Evolutionary conservation across 2,113 vertebrate genomes (phyloP).

Genomic region (human): DNA sequence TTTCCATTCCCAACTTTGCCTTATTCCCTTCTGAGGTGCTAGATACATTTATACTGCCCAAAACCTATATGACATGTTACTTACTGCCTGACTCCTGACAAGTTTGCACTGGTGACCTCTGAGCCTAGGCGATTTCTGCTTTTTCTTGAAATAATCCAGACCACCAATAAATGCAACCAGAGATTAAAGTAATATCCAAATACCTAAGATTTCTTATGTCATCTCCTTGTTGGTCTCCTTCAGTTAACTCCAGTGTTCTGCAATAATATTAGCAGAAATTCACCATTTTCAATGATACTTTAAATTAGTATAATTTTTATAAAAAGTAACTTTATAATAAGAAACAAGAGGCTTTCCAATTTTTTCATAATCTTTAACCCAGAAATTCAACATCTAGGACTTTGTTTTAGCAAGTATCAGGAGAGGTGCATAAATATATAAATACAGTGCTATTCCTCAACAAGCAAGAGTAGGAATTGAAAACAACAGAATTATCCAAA

Average conservation of each 20-base stretch:
- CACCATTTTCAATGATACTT: not conserved
- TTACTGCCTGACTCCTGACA: not conserved
- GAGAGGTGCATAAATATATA: not conserved
- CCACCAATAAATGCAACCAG: not conserved
- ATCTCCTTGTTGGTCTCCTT: not conserved
- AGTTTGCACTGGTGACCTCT: not conserved
- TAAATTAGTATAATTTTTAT: not conserved
- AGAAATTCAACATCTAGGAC: not conserved
- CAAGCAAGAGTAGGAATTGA: not conserved
- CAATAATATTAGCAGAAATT: slow-evolving; percentile 9
- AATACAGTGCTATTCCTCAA: not conserved
- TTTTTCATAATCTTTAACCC: not conserved
- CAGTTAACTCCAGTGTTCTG: not conserved
- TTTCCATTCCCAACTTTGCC: not conserved
- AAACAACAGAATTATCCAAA: not conserved
- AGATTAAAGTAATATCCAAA: not conserved
- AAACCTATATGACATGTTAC: not conserved
- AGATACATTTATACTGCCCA: not conserved
- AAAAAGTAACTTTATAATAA: not conserved
- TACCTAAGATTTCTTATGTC: not conserved
- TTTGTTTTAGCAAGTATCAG: not conserved
- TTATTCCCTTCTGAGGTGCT: not conserved
- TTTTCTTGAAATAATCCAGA: not conserved
- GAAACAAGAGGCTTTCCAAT: not conserved
- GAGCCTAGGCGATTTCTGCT: not conserved